Conservation (phyloP, 2,888 invertebrate genomes). For the Campoplex capitator region DNA sequence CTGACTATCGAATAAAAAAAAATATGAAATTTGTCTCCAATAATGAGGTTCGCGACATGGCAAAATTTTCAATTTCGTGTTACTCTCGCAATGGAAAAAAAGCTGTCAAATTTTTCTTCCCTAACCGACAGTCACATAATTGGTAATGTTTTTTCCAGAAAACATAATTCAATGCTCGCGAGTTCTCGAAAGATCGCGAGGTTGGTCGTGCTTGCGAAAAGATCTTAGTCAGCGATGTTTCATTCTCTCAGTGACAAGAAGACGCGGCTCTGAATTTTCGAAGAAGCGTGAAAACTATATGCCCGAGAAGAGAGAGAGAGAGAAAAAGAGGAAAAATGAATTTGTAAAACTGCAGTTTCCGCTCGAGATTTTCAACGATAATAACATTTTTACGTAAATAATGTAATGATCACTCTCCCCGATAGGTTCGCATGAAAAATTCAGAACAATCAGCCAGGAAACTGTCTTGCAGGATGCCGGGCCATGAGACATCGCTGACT, state of each 20-base stretch:
- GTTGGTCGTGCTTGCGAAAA: background rate
- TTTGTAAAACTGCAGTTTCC: background rate
- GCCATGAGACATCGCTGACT: conserved; percentile 14
- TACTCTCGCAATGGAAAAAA: background rate
- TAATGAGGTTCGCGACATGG: too few relatives aligned
- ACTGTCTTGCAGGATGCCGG: conserved; percentile 5
- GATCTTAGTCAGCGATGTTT: conserved; percentile 12
- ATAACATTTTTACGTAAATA: background rate
- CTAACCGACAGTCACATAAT: background rate
- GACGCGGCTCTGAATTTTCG: background rate
- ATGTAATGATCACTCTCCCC: background rate
- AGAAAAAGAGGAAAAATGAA: background rate
- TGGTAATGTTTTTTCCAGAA: background rate
- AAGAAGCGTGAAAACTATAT: background rate
- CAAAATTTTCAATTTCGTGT: too few relatives aligned
- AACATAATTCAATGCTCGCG: conserved; percentile 2
- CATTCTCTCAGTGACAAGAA: background rate
- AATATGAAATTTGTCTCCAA: too few relatives aligned
- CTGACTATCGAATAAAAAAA: too few relatives aligned
- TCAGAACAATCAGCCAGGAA: background rate
- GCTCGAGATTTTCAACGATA: background rate
- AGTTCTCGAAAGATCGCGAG: background rate
- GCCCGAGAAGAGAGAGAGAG: too few relatives aligned
- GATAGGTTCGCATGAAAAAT: conserved; percentile 3
- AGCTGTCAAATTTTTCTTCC: background rate